Evolutionary conservation across 1,140 invertebrate species (phyloP).

Genomic region (Papilio aristodemus): DNA sequence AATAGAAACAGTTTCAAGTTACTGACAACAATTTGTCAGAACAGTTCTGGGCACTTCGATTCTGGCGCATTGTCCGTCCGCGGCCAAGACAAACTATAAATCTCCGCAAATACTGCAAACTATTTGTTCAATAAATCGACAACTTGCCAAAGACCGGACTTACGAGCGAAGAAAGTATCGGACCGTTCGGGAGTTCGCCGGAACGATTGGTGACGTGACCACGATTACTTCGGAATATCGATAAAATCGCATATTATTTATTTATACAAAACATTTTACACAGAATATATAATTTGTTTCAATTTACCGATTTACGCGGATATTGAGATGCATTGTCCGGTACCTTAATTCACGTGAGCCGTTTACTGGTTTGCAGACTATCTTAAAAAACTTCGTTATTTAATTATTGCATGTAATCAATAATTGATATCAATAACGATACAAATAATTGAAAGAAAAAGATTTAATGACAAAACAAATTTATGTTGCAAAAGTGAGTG

Average conservation of each 20-base stretch:
- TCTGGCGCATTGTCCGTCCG: slow-evolving; percentile 58
- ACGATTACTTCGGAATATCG: slow-evolving; percentile 30
- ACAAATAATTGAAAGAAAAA: no score
- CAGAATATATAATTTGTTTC: no score
- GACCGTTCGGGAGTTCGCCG: slow-evolving; percentile 54
- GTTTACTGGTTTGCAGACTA: no score
- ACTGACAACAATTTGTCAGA: slow-evolving; percentile 41
- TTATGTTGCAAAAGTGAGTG: no score
- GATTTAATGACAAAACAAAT: no score
- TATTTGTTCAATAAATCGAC: slow-evolving; percentile 72
- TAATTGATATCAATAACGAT: no score
- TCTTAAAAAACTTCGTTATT: no score
- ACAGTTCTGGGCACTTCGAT: slow-evolving; percentile 38
- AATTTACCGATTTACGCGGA: no score
- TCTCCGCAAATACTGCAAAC: slow-evolving; percentile 60
- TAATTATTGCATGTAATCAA: no score
- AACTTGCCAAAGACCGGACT: slow-evolving; percentile 74
- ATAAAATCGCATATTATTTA: slow-evolving; percentile 15
- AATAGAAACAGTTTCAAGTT: slow-evolving; percentile 15
- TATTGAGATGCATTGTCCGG: no score
- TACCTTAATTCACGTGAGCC: no score
- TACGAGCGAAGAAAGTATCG: slow-evolving; percentile 74
- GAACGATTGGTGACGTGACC: slow-evolving; percentile 41
- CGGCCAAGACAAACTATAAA: slow-evolving; percentile 74
- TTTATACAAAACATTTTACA: background rate